These are phyloP conservation scores for Microplitis manilae DNA, from an alignment of 2,888 invertebrate species.

Conservation along the genomic window DNA sequence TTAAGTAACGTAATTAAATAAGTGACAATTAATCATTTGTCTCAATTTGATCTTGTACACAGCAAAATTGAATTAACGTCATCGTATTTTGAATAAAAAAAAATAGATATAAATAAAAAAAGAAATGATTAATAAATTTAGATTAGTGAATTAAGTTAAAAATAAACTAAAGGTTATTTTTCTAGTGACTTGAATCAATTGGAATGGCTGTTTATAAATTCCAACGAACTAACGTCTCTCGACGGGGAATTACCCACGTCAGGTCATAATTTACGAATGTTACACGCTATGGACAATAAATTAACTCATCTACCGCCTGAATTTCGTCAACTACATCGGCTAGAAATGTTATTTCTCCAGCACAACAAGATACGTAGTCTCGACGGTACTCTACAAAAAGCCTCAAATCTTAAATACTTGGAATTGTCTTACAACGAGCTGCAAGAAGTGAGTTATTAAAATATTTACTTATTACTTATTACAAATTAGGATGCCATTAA, in stretches of 20 bases:
- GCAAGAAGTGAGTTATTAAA: slow-evolving; percentile 76
- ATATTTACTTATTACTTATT: not conserved
- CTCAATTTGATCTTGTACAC: not conserved
- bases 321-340: slow-evolving; percentile 78
- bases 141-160: not conserved
- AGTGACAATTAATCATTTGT: slow-evolving; percentile 44
- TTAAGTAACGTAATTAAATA: not conserved
- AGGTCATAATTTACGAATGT: slow-evolving; percentile 78
- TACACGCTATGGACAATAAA: slow-evolving; percentile 84
- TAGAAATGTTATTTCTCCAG: slow-evolving; percentile 82
- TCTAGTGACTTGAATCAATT: slow-evolving; percentile 78
- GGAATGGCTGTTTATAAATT: slow-evolving; percentile 85
- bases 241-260: slow-evolving; percentile 84
- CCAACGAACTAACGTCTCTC: slow-evolving; percentile 82
- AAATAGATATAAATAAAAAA: not conserved
- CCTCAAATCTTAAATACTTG: slow-evolving; percentile 78
- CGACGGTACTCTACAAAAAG: slow-evolving; percentile 82
- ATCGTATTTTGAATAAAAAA: no score
- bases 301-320: slow-evolving; percentile 81
- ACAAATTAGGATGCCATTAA: not conserved
- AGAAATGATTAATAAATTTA: not conserved
- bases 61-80: no score
- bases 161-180: slow-evolving; percentile 29
- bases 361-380: slow-evolving; percentile 81
- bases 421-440: slow-evolving; percentile 83